These are phyloP conservation scores for Lithophane ornitopus DNA, from an alignment of 2,888 invertebrate species.

Conservation along the genomic window DNA sequence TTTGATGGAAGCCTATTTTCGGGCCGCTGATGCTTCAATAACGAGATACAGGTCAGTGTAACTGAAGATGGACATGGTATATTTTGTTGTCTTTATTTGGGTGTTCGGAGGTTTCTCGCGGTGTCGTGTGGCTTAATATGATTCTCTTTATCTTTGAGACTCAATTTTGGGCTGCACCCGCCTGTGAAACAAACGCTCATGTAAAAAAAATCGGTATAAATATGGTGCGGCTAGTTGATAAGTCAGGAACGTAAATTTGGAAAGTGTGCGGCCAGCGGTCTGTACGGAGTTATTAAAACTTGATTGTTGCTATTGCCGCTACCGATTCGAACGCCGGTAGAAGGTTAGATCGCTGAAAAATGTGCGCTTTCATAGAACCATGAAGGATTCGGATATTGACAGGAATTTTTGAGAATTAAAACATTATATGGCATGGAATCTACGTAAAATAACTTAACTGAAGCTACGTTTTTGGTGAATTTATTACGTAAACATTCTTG, in stretches of 20 bases:
- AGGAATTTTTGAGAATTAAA: slow-evolving; percentile 3
- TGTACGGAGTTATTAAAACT: slow-evolving; percentile 27
- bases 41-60: slow-evolving; percentile 81
- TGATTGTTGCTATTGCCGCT: slow-evolving; percentile 61
- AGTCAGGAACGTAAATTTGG: slow-evolving; percentile 45
- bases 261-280: slow-evolving; percentile 42
- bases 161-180: slow-evolving; percentile 21
- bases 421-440: slow-evolving; percentile 10
- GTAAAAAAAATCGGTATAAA: slow-evolving; percentile 27
- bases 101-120: slow-evolving; percentile 78
- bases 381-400: slow-evolving; percentile 19
- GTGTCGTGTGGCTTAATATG: slow-evolving; percentile 80
- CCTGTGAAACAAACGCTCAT: background rate
- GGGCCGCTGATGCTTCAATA: slow-evolving; percentile 70
- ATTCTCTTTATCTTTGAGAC: slow-evolving; percentile 46
- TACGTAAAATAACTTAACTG: background rate
- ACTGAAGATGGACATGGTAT: slow-evolving; percentile 73
- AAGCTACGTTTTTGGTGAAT: background rate
- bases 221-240: slow-evolving; percentile 9
- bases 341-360: slow-evolving; percentile 55
- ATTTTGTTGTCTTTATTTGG: slow-evolving; percentile 88
- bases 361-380: slow-evolving; percentile 40
- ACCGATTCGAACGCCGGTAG: slow-evolving; percentile 53
- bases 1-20: slow-evolving; percentile 78
- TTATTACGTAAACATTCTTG: slow-evolving; percentile 10